Evolutionary conservation across 2,888 invertebrate genomes (phyloP).

Genomic region (Eupithecia subumbrata): DNA sequence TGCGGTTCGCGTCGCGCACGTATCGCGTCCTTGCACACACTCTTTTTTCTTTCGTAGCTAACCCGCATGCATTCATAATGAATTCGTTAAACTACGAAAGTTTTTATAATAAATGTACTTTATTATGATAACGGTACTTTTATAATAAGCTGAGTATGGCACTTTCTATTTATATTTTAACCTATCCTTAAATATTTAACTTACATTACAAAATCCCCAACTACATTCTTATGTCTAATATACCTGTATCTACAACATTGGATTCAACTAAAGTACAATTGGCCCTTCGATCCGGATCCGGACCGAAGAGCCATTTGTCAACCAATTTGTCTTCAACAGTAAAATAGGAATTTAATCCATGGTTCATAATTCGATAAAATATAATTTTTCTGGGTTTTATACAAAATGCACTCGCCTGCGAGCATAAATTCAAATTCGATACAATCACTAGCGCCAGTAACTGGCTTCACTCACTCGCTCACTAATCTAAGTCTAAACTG

Average conservation of each 20-base stretch:
- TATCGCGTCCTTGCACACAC: too few relatives aligned
- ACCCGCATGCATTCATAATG: too few relatives aligned
- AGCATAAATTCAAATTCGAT: slow-evolving; percentile 17
- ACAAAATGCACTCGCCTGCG: slow-evolving; percentile 12
- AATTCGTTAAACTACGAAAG: too few relatives aligned
- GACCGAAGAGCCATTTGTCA: not conserved
- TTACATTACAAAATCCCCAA: slow-evolving; percentile 4
- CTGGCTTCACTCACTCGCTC: slow-evolving; percentile 32
- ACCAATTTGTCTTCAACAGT: not conserved
- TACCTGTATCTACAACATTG: slow-evolving; percentile 9
- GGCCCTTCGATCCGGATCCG: not conserved
- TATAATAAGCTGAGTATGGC: slow-evolving; percentile 12
- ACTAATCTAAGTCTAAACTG: slow-evolving; percentile 47
- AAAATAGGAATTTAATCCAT: not conserved
- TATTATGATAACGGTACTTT: not conserved
- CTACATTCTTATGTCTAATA: not conserved
- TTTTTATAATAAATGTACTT: not conserved
- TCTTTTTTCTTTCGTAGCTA: too few relatives aligned
- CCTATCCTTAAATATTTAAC: not conserved
- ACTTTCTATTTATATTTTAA: not conserved
- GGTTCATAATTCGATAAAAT: not conserved
- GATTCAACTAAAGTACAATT: too few relatives aligned
- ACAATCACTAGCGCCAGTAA: slow-evolving; percentile 20
- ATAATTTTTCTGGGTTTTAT: not conserved
- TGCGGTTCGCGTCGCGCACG: too few relatives aligned